These are phyloP conservation scores for Melierax canorus DNA, from an alignment of 2,113 vertebrate species.

Conservation along the genomic window DNA sequence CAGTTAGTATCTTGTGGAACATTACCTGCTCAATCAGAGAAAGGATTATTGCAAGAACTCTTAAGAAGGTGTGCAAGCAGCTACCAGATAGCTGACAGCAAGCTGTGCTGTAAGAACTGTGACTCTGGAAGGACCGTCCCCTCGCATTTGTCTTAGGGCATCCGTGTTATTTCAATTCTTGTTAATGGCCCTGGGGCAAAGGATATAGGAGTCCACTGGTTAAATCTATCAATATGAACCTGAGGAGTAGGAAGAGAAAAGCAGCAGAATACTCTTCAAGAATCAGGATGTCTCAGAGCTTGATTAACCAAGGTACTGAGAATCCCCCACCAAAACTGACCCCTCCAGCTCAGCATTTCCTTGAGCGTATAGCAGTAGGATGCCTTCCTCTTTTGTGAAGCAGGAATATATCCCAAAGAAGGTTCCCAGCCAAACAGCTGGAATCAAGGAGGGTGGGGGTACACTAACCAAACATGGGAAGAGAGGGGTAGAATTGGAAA, in stretches of 20 bases:
- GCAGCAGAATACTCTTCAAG: neutral
- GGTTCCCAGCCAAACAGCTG: neutral
- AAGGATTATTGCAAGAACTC: neutral
- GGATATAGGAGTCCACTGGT: neutral
- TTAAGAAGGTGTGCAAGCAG: neutral
- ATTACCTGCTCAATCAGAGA: neutral
- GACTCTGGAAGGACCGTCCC: neutral
- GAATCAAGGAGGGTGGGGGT: neutral
- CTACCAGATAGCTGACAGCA: neutral
- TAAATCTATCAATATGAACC: neutral
- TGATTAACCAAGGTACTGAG: neutral
- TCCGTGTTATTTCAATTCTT: neutral
- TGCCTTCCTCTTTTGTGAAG: neutral
- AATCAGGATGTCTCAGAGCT: neutral
- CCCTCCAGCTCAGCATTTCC: neutral
- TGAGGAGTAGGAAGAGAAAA: neutral
- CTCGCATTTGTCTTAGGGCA: rapidly evolving
- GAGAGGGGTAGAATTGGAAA: neutral
- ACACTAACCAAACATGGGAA: neutral
- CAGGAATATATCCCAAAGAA: neutral
- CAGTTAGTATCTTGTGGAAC: neutral
- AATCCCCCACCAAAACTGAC: neutral
- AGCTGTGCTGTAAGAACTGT: neutral
- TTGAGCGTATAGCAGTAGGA: neutral
- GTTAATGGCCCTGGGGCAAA: neutral